Conservation (phyloP, 2,113 vertebrate genomes). For the Morone saxatilis region DNA sequence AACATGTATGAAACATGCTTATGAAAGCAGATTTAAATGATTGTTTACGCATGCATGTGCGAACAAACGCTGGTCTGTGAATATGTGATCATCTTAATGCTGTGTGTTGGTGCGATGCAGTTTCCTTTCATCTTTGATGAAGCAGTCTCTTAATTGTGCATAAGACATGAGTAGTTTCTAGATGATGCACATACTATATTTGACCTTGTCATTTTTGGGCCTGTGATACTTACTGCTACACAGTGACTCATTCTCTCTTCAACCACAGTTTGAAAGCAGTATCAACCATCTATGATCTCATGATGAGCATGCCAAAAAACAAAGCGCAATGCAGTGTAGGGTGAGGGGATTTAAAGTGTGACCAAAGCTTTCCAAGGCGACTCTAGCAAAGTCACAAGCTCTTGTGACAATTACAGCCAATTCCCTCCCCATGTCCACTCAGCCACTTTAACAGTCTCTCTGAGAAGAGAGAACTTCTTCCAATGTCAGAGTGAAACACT, state of each 20-base stretch:
- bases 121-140: slow-evolving; percentile 3
- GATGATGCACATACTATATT: background rate
- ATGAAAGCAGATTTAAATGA: slow-evolving; percentile 53
- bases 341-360: slow-evolving; percentile 58
- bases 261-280: slow-evolving; percentile 39
- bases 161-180: slow-evolving; percentile 9
- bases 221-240: slow-evolving; percentile 4
- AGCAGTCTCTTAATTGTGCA: slow-evolving; percentile 32
- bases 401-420: slow-evolving; percentile 66
- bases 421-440: slow-evolving; percentile 55
- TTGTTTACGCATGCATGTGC: slow-evolving; percentile 57
- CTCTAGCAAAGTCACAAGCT: slow-evolving; percentile 54
- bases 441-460: slow-evolving; percentile 62
- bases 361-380: slow-evolving; percentile 56
- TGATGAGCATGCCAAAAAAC: slow-evolving; percentile 31
- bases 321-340: slow-evolving; percentile 8
- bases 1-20: slow-evolving; percentile 51
- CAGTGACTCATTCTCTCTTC: slow-evolving; percentile 12
- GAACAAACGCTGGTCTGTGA: slow-evolving; percentile 48
- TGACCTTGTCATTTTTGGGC: slow-evolving; percentile 25
- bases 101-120: slow-evolving; percentile 44
- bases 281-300: slow-evolving; percentile 40
- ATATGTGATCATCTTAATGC: slow-evolving; percentile 38
- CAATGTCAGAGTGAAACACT: slow-evolving; percentile 70
- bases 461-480: slow-evolving; percentile 61